A percentile compares a stretch with the other conserved stretches of the same genome.
Evolutionary conservation across 2,888 invertebrate genomes (phyloP).

Genomic region (Emmelina monodactyla): DNA sequence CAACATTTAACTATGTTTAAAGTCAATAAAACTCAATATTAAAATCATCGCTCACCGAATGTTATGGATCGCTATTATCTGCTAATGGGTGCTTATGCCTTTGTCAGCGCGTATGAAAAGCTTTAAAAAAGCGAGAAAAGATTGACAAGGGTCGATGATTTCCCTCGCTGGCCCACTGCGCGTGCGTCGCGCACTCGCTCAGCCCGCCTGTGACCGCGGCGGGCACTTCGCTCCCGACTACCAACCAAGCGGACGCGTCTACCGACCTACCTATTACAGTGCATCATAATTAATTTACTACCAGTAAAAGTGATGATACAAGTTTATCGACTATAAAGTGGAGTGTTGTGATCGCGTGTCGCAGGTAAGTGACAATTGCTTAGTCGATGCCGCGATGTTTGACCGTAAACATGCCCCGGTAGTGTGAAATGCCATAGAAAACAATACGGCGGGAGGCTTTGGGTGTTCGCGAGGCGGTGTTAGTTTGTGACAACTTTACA

Average conservation of each 20-base stretch:
- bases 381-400: constrained; percentile 49
- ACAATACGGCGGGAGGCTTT: constrained; percentile 31
- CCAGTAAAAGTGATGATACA: constrained; percentile 62
- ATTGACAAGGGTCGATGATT: constrained; percentile 24
- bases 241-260: constrained; percentile 47
- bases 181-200: constrained; percentile 15
- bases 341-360: constrained; percentile 61
- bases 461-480: constrained; percentile 32
- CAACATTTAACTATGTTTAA: too few relatives aligned
- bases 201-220: neutral
- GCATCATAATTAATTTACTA: constrained; percentile 57
- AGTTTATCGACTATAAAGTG: constrained; percentile 60
- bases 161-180: constrained; percentile 19
- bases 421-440: constrained; percentile 14
- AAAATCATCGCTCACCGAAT: too few relatives aligned
- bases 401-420: constrained; percentile 33
- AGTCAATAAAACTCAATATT: too few relatives aligned
- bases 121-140: constrained; percentile 15
- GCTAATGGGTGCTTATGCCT: too few relatives aligned
- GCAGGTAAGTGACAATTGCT: constrained; percentile 65
- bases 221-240: constrained; percentile 33
- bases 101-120: too few relatives aligned
- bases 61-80: too few relatives aligned
- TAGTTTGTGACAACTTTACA: constrained; percentile 33
- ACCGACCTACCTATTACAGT: constrained; percentile 34